These are phyloP conservation scores for Hydropsyche tenuis DNA, from an alignment of 1,140 invertebrate genomes.

Conservation along the genomic window DNA sequence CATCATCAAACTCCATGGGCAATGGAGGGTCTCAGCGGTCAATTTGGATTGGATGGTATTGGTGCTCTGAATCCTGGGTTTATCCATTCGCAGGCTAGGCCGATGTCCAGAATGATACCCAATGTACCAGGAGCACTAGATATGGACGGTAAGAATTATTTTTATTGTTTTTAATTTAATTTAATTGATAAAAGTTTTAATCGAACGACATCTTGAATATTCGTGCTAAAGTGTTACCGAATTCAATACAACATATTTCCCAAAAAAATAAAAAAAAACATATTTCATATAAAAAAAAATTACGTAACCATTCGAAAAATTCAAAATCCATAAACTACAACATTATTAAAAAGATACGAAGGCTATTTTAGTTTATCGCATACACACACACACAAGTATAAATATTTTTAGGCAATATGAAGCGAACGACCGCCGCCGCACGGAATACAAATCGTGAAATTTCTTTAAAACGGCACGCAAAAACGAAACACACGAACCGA, in stretches of 20 bases:
- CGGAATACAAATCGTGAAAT: constrained; percentile 12
- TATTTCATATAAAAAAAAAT: too few species aligned
- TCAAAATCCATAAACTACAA: too few species aligned
- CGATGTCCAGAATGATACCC: constrained; percentile 62
- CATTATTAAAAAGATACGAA: too few species aligned
- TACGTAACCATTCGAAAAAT: too few species aligned
- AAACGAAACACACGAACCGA: background rate
- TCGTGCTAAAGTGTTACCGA: too few species aligned
- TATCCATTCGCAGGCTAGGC: constrained; percentile 64
- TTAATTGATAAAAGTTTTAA: too few species aligned
- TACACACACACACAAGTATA: background rate
- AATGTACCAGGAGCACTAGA: constrained; percentile 61
- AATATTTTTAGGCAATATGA: constrained; percentile 7
- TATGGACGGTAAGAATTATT: constrained; percentile 61
- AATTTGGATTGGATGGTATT: constrained; percentile 66
- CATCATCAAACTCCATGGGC: constrained; percentile 64
- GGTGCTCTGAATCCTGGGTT: constrained; percentile 62
- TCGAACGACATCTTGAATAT: background rate
- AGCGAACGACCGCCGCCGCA: background rate
- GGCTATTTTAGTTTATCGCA: background rate
- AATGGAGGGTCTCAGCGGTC: constrained; percentile 66
- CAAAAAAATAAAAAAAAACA: too few species aligned
- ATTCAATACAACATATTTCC: too few species aligned
- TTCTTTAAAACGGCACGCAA: constrained; percentile 5
- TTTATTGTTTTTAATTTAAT: too few species aligned